These are phyloP conservation scores for Graphium colonna DNA, from an alignment of 2,888 invertebrate species.

Conservation along the genomic window DNA sequence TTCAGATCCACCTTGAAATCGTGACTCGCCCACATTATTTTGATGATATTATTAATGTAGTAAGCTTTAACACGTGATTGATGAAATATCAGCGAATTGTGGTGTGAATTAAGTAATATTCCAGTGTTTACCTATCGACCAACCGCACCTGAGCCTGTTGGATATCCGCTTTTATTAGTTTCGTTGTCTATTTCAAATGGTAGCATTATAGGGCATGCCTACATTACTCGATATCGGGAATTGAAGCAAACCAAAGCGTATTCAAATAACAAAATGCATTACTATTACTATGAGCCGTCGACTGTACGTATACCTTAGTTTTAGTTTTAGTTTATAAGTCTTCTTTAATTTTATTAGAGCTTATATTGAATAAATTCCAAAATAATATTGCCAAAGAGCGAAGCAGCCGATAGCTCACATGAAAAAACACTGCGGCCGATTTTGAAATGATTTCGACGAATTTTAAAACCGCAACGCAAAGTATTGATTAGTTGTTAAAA, in stretches of 20 bases:
- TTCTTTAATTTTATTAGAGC: too few species aligned
- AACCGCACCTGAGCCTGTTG: constrained; percentile 54
- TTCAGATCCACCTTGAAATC: too few species aligned
- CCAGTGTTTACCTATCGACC: constrained; percentile 56
- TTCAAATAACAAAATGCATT: constrained; percentile 32
- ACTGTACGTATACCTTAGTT: constrained; percentile 7
- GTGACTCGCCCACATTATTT: constrained; percentile 16
- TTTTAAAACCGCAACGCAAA: constrained; percentile 5
- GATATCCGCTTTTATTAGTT: constrained; percentile 34
- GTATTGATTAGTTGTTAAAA: constrained; percentile 21
- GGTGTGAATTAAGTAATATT: constrained; percentile 33
- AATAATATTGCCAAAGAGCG: too few species aligned
- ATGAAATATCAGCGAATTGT: constrained; percentile 13
- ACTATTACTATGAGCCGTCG: constrained; percentile 26
- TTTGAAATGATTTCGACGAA: constrained; percentile 15
- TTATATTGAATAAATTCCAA: too few species aligned
- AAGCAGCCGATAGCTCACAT: constrained; percentile 9
- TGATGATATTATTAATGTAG: constrained; percentile 4
- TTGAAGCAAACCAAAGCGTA: constrained; percentile 46
- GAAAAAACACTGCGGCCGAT: too few species aligned
- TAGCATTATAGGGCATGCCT: constrained; percentile 44
- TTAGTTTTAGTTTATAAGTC: too few species aligned
- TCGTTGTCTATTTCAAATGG: constrained; percentile 24
- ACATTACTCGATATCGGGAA: constrained; percentile 30
- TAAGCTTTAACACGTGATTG: constrained; percentile 21